Evolutionary conservation across 53 echinoderm and acorn worm genomes (phyloP).

Genomic region (Luidia sarsii): DNA sequence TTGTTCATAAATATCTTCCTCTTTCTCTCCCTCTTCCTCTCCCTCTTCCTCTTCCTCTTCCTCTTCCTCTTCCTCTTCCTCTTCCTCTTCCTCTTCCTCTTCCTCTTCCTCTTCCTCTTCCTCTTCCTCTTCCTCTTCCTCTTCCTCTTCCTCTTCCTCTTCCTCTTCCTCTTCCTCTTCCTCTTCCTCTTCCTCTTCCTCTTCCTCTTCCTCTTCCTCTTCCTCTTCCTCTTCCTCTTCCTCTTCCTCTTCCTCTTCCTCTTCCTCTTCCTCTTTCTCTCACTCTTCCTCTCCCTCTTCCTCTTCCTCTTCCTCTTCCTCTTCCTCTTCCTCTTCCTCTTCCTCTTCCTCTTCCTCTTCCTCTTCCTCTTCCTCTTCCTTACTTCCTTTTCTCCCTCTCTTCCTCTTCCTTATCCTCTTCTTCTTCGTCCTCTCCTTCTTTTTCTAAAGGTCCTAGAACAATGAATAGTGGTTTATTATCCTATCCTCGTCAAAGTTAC

Average conservation of each 20-base stretch:
- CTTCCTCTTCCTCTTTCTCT: not conserved
- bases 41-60: not conserved
- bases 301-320: not conserved
- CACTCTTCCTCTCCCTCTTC: constrained; percentile 12
- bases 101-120: constrained; percentile 10
- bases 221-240: not conserved
- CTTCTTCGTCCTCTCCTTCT: too few species aligned
- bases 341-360: not conserved
- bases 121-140: not conserved
- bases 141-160: not conserved
- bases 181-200: not conserved
- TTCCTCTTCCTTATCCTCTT: too few species aligned
- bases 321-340: not conserved
- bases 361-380: not conserved
- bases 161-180: constrained; percentile 36
- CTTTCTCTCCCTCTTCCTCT: not conserved
- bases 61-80: constrained; percentile 10
- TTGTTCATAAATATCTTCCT: constrained; percentile 2
- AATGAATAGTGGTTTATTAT: too few species aligned
- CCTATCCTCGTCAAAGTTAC: too few species aligned
- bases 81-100: constrained; percentile 16
- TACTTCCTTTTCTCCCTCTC: too few species aligned
- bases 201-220: not conserved
- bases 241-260: not conserved
- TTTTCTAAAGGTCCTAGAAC: too few species aligned